These are phyloP conservation scores for Theristicus caerulescens DNA, from an alignment of 2,113 vertebrate genomes.

Conservation along the genomic window DNA sequence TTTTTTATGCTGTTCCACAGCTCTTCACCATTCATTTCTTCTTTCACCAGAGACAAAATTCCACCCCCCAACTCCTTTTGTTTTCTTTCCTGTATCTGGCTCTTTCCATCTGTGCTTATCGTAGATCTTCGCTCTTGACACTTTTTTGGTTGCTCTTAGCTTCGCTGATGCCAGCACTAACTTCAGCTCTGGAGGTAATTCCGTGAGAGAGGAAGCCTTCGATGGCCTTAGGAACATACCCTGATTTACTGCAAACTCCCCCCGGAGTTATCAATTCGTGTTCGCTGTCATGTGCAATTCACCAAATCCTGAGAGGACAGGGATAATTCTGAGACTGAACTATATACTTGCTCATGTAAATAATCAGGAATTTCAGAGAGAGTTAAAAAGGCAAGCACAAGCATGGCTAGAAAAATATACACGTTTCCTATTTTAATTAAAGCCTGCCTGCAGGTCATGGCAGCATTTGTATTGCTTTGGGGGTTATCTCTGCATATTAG, in stretches of 20 bases:
- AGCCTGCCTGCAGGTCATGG: not conserved
- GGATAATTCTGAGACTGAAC: not conserved
- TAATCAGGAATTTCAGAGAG: not conserved
- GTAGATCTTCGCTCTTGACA: conserved; percentile 56
- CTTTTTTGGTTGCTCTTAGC: conserved; percentile 44
- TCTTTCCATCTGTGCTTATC: conserved; percentile 55
- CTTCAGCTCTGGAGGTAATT: not conserved
- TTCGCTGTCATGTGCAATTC: not conserved
- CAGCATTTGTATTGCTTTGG: not conserved
- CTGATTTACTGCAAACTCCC: conserved; percentile 39
- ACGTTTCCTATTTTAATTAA: not conserved
- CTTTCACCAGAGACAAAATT: conserved; percentile 18
- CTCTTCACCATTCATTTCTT: conserved; percentile 20
- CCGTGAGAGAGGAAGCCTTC: conserved; percentile 11
- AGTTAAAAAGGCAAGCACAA: not conserved
- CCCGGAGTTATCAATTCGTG: not conserved
- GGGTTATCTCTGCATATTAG: not conserved
- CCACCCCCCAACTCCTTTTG: not conserved
- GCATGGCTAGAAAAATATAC: not conserved
- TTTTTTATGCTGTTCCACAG: conserved; percentile 42
- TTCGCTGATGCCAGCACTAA: not conserved
- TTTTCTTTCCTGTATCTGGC: conserved; percentile 25
- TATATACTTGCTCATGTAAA: not conserved
- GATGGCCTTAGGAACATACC: not conserved
- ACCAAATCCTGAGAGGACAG: not conserved